Conservation (phyloP, 2,113 vertebrate species). For the Takifugu flavidus region DNA sequence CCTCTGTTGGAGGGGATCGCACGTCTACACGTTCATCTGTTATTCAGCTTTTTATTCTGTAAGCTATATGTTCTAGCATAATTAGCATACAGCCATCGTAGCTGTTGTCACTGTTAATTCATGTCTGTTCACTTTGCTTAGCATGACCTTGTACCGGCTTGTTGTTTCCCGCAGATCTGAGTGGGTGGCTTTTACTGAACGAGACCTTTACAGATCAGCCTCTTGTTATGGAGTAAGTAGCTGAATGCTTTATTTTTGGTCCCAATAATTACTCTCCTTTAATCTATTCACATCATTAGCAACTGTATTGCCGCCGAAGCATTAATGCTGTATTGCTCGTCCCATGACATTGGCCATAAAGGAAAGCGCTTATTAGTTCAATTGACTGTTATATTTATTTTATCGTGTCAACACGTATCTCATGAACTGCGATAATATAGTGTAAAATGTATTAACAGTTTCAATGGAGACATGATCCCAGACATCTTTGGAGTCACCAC, state of each 20-base stretch:
- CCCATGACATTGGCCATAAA: too few relatives aligned
- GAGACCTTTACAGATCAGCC: constrained; percentile 89
- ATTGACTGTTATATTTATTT: too few relatives aligned
- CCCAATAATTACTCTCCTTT: too few relatives aligned
- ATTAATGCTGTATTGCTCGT: too few relatives aligned
- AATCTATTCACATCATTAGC: too few relatives aligned
- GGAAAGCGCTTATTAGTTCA: too few relatives aligned
- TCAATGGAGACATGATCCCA: constrained; percentile 95
- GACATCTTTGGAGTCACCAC: constrained; percentile 84
- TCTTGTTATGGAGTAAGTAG: constrained; percentile 93
- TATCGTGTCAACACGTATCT: too few relatives aligned
- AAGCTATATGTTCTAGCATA: not conserved
- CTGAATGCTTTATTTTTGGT: not conserved
- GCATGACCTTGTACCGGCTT: not conserved
- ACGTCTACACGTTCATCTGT: too few relatives aligned
- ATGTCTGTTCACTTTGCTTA: not conserved
- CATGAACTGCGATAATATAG: not conserved
- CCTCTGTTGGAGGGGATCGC: not conserved
- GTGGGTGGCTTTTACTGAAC: constrained; percentile 75
- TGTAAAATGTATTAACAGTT: constrained; percentile 72
- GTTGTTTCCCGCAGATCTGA: constrained; percentile 73
- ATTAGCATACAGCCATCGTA: not conserved
- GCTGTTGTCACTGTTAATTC: not conserved
- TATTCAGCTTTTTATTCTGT: too few relatives aligned
- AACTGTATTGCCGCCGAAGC: too few relatives aligned